These are phyloP conservation scores for Panulirus ornatus DNA, from an alignment of 1,140 invertebrate species.

Conservation along the genomic window DNA sequence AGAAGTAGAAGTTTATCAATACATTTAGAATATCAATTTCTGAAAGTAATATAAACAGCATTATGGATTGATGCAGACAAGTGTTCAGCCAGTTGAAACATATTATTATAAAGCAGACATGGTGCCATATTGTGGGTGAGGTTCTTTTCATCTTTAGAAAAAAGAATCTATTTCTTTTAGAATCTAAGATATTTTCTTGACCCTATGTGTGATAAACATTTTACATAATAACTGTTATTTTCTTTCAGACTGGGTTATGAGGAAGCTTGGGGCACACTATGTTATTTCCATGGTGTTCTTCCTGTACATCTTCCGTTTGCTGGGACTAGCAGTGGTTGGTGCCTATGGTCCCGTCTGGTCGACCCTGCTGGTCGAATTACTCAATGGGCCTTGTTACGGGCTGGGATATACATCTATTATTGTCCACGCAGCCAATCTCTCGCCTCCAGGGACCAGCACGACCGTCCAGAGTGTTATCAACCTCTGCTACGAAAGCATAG, in stretches of 20 bases:
- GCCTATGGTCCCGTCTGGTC: slow-evolving; percentile 52
- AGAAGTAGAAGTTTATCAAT: too few species aligned
- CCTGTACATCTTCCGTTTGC: slow-evolving; percentile 54
- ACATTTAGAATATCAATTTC: too few species aligned
- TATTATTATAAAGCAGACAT: too few species aligned
- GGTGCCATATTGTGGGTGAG: too few species aligned
- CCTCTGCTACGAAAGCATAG: slow-evolving; percentile 54
- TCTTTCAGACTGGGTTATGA: slow-evolving; percentile 50
- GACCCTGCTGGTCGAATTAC: slow-evolving; percentile 39
- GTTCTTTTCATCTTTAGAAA: too few species aligned
- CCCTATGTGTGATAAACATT: too few species aligned
- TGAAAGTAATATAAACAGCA: too few species aligned
- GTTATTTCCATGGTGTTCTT: slow-evolving; percentile 54
- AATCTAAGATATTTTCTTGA: too few species aligned
- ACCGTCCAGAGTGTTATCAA: slow-evolving; percentile 50
- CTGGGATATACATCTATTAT: slow-evolving; percentile 58
- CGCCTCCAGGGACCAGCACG: slow-evolving; percentile 45
- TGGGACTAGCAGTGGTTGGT: slow-evolving; percentile 42
- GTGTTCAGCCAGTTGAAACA: too few species aligned
- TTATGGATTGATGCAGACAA: too few species aligned
- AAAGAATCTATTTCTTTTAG: too few species aligned
- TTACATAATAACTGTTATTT: not conserved
- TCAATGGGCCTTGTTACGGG: slow-evolving; percentile 55
- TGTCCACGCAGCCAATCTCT: not conserved
- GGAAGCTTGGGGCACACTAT: slow-evolving; percentile 23